Base-by-base conservation (phyloP, 2,888 invertebrate genomes). In the Cataglyphis cursor region DNA sequence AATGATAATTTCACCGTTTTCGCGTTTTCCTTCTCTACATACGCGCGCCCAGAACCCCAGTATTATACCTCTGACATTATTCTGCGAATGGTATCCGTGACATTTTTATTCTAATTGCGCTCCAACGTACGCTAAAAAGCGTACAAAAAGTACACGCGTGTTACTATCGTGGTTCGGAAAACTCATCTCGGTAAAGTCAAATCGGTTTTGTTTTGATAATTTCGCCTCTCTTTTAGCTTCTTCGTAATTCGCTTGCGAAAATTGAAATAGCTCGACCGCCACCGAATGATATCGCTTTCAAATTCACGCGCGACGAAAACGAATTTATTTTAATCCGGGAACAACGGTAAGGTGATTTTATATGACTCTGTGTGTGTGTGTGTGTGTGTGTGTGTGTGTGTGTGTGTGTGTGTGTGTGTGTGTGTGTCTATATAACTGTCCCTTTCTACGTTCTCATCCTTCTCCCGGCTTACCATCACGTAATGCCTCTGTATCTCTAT, bases 401-500 rank as follows among this genome's bases (percentile, higher is more conserved):
- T 21, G 41, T 5, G 41, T 51, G 3, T 24, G 48, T 12, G 51
- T 38, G 15, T n/a, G 18, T 18, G 15, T 28, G 54, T 18, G 35
- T 65, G 57, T 73, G 15, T 35, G 24, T 15, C 18, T 59, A 82
- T 66, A 80, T 82, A 86, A 85, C 78, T 78, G 78, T 51, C 72
- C 51, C 38, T 65, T 54, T 59, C 74, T 76, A 73, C 44, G 18
- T 66, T 68, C 73, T 73, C 51, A 72, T 57, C 62, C 75, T 64
- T 84, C 76, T 78, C 72, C n/a, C 88, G 91, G 91, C 91, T 97
- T 95, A 97, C 97, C 97, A 98, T 97, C 92, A 97, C 97, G 95
- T 97, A 98, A 96, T 98, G 97, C 95, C 98, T 96, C 95, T 98
- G 98, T 96, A 98, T 97, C 96, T 98, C 97, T 93, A 97, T 98